phyloP scores from a whole-genome alignment of 1,140 invertebrate genomes.

The Nasonia vitripennis region DNA sequence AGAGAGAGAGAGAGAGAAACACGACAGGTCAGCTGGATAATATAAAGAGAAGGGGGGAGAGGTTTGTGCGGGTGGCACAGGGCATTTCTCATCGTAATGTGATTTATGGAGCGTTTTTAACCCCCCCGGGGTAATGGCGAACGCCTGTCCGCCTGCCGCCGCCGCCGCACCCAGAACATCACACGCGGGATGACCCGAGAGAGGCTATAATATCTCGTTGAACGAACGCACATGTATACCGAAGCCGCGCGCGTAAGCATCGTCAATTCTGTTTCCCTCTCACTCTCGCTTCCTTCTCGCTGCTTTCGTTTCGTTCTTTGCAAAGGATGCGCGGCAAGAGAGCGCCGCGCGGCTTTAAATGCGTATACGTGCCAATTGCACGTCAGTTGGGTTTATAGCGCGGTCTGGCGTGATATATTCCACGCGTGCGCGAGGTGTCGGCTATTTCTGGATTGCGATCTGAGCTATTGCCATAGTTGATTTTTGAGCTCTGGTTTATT shows the following conservation, averaged over 20 bases:
- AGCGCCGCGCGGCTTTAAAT: constrained; percentile 39
- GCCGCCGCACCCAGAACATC: background rate
- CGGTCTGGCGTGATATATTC: background rate
- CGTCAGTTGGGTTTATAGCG: constrained; percentile 30
- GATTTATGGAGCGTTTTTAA: constrained; percentile 71
- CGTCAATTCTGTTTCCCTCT: background rate
- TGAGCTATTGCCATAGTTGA: background rate
- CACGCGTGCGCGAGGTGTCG: background rate
- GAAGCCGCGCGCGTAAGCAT: background rate
- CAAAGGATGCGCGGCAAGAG: background rate
- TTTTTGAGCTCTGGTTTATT: background rate
- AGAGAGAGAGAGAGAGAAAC: constrained; percentile 11
- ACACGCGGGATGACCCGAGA: constrained; percentile 29
- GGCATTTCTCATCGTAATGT: constrained; percentile 68
- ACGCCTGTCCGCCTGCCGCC: constrained; percentile 49
- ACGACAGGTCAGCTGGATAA: background rate
- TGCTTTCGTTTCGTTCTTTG: background rate
- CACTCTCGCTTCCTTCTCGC: background rate
- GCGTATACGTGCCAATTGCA: constrained; percentile 48
- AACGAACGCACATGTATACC: background rate
- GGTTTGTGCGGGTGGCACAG: constrained; percentile 57
- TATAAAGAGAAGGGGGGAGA: constrained; percentile 38
- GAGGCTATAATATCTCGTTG: background rate
- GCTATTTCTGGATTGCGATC: background rate
- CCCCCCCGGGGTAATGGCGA: constrained; percentile 58